Evolutionary conservation across 2,797 vertebrate genomes (phyloP), one percentile per base, ranked within the genome.

Genomic region (Sebastolobus altivelis): DNA sequence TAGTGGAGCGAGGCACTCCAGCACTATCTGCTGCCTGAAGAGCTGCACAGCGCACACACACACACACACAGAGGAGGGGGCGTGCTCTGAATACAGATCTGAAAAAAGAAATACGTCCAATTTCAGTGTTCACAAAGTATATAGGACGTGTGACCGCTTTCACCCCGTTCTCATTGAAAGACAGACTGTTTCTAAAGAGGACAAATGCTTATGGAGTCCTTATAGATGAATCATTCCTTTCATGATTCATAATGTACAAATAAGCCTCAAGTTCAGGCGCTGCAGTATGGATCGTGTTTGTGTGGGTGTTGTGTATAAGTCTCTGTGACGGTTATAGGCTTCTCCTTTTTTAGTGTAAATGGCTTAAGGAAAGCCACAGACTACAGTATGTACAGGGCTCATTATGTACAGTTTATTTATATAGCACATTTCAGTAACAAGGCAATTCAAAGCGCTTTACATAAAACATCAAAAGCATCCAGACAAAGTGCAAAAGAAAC

Each of bases 201-300:
- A 72, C 49, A 71, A 82, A 81, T 65, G 79, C 83, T 79, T 66
- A 65, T 81, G 62, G 62, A 67, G 43, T 67, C 35, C 67, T 78
- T 68, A 73, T 55, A 61, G 79, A 81, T 93, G 84, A 90, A 46
- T 92, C 86, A 90, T 70, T 62, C 43, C 25, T 55, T 63, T 80
- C 68, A 56, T 90, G 87, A 90, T 76, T 93, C 89, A 91, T 74
- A 62, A 77, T 12, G 76, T 60, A 79, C 55, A 54, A 73, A 87
- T 62, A 75, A 65, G 68, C 67, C 52, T 72, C 16, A 82, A 62
- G 80, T 81, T 83, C 67, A 71, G 25, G 68, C 54, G 11, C 74
- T 25, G 68, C 74, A 54, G 20, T 74, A 14, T 67, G 54, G 62
- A 79, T 81, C 3, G 59, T 79, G 84, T 73, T 58, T 59, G 58